A percentile compares a stretch with the other conserved stretches of the same genome.
Conservation (phyloP, 2,888 invertebrate genomes). For the Patella ulyssiponensis region DNA sequence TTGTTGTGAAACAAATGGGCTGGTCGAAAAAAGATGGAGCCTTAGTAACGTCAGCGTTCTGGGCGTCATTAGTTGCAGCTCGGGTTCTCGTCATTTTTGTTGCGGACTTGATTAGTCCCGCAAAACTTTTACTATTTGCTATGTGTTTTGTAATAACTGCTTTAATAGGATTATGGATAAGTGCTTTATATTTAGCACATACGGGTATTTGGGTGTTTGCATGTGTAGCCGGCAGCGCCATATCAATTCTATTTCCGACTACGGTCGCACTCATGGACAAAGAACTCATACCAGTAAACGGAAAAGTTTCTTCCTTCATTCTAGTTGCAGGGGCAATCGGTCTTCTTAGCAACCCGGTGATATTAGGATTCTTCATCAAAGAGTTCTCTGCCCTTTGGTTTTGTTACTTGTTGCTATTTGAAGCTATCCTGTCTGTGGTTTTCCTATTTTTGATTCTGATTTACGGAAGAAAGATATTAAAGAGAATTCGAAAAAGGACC, state of each 20-base stretch:
- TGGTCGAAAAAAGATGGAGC: not conserved
- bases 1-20: not conserved
- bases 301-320: not conserved
- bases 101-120: not conserved
- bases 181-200: not conserved
- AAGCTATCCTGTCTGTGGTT: not conserved
- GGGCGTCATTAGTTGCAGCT: not conserved
- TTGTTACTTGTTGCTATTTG: not conserved
- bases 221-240: not conserved
- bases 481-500: not conserved
- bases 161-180: not conserved
- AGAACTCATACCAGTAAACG: not conserved
- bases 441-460: not conserved
- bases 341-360: not conserved
- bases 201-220: not conserved
- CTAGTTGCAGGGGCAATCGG: not conserved
- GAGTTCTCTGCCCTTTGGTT: constrained; percentile 5
- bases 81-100: not conserved
- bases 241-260: not conserved
- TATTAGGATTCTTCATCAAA: not conserved
- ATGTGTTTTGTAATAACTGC: not conserved
- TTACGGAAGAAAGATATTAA: not conserved
- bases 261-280: not conserved
- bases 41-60: not conserved
- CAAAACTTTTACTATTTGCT: not conserved